Percentiles rank a stretch among this genome's conserved stretches.
Conservation (phyloP, 2,888 invertebrate species). For the Microplitis manilae region DNA sequence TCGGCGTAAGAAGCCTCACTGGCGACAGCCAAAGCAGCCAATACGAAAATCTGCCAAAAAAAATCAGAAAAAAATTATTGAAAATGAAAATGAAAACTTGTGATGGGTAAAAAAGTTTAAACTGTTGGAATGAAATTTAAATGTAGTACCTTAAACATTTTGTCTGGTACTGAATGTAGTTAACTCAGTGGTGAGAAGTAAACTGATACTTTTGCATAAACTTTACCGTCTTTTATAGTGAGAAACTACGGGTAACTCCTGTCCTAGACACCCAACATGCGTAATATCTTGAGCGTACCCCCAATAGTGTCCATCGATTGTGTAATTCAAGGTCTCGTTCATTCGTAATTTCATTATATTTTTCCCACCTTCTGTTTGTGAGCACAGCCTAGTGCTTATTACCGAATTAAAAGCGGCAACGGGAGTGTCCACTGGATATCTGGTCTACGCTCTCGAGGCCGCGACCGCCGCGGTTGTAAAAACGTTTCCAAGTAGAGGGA, state of each 20-base stretch:
- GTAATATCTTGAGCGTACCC: background rate
- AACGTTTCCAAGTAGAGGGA: background rate
- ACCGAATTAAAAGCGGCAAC: conserved; percentile 42
- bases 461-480: background rate
- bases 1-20: conserved; percentile 53
- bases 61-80: background rate
- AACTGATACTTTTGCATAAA: conserved; percentile 38
- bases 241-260: conserved; percentile 34
- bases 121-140: background rate
- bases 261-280: conserved; percentile 7
- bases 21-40: conserved; percentile 52
- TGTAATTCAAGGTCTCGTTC: conserved; percentile 64
- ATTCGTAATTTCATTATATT: conserved; percentile 49
- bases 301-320: conserved; percentile 48
- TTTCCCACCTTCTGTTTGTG: background rate
- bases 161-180: background rate
- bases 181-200: conserved; percentile 10
- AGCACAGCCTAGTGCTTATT: conserved; percentile 23
- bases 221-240: conserved; percentile 43
- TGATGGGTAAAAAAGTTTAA: background rate
- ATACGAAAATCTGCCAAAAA: conserved; percentile 42
- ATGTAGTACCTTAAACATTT: conserved; percentile 48
- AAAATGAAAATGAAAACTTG: background rate
- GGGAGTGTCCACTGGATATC: conserved; percentile 2
- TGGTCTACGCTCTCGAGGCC: conserved; percentile 7